A percentile compares a stretch with the other conserved stretches of the same genome.
Conservation (phyloP, 2,888 invertebrate genomes). For the Oasisia sp. region DNA sequence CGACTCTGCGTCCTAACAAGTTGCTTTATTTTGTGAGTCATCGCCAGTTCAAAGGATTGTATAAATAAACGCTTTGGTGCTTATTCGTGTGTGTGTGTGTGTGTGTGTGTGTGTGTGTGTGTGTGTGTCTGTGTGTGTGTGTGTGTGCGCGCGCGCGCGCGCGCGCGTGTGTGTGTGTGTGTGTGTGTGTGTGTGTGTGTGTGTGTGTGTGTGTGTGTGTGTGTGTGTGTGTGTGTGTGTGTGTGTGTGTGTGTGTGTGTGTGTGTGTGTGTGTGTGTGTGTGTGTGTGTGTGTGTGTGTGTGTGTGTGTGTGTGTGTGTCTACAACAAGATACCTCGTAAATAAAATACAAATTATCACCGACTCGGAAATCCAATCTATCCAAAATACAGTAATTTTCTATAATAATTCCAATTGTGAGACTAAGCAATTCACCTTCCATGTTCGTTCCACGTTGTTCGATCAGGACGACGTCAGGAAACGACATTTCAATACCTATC, state of each 20-base stretch:
- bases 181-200: neutral
- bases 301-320: no score
- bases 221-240: neutral
- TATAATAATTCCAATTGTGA: no score
- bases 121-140: neutral
- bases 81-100: neutral
- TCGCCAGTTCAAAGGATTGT: neutral
- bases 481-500: no score
- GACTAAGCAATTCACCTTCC: no score
- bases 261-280: neutral
- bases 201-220: no score
- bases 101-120: neutral
- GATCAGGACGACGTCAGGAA: no score
- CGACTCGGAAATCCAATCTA: no score
- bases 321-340: no score
- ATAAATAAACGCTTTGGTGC: slow-evolving; percentile 45
- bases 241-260: neutral
- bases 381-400: no score
- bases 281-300: no score
- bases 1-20: neutral
- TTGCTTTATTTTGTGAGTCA: neutral
- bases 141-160: neutral
- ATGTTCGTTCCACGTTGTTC: no score
- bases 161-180: neutral
- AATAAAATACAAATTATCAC: no score